Evolutionary conservation across 1,140 invertebrate species (phyloP).

Genomic region (Drusus annulatus): DNA sequence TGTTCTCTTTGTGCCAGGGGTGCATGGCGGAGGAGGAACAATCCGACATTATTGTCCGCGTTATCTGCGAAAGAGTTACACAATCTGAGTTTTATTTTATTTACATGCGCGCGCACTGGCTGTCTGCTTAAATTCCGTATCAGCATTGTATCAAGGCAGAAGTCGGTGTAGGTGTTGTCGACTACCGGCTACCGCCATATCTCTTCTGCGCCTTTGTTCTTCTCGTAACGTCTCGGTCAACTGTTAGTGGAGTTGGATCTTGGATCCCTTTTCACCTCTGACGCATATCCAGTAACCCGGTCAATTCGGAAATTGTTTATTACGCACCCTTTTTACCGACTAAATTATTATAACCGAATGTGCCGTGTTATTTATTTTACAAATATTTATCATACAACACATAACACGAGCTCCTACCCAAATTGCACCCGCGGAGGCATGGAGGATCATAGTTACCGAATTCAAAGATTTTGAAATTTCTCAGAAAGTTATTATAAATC

Average conservation of each 20-base stretch:
- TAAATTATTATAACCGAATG: too few relatives aligned
- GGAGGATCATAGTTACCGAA: too few relatives aligned
- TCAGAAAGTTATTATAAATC: too few relatives aligned
- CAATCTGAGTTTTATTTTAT: slow-evolving; percentile 48
- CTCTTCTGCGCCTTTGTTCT: slow-evolving; percentile 49
- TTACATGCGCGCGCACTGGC: slow-evolving; percentile 37
- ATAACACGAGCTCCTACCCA: too few relatives aligned
- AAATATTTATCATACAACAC: too few relatives aligned
- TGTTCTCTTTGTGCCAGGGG: slow-evolving; percentile 46
- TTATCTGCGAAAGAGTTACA: slow-evolving; percentile 43
- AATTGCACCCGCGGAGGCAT: too few relatives aligned
- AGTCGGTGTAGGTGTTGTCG: slow-evolving; percentile 52
- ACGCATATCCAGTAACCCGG: not conserved
- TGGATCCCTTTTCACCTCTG: slow-evolving; percentile 21
- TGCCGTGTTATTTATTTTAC: too few relatives aligned
- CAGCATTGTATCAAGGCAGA: slow-evolving; percentile 51
- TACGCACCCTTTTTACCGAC: too few relatives aligned
- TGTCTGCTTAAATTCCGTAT: slow-evolving; percentile 52
- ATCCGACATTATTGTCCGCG: slow-evolving; percentile 43
- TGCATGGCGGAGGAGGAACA: slow-evolving; percentile 28
- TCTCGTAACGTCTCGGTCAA: slow-evolving; percentile 20
- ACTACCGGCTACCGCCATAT: slow-evolving; percentile 42
- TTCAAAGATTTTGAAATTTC: too few relatives aligned
- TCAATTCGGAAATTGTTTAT: too few relatives aligned
- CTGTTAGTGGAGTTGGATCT: not conserved